Evolutionary conservation across 2,113 vertebrate species (phyloP), one percentile per base, ranked within the genome.

Genomic region (Pheucticus melanocephalus): DNA sequence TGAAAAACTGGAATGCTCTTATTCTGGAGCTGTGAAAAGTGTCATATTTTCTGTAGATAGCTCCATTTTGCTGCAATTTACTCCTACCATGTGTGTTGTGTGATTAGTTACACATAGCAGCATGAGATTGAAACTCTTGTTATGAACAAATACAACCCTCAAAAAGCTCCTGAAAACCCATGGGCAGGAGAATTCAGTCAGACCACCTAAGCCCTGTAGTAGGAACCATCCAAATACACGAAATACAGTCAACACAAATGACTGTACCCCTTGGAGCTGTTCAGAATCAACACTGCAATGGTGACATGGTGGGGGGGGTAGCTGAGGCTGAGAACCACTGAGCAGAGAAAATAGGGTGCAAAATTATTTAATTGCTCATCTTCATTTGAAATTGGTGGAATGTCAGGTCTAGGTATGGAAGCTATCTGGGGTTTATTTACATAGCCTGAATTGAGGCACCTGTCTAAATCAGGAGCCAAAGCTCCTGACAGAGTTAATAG

Each of bases 381-480:
- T 30, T 90, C 70, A 24, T 86, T 57, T 89, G 72, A 77, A 86
- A 73, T 64, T 78, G 56, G 25, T 95, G 82, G n/a, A 48, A 28
- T 78, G 72, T 56, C 82, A 88, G 28, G 18, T 78, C 64, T 71
- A 35, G 39, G 33, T 35, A 6, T 60, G 65, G 72, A 75, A 93
- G 51, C 20, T 71, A 11, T 64, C 60, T 7, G 33, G 40, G 16
- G 25, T 86, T 95, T 92, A 88, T 96, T 94, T 95, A 75, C 71
- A 45, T 22, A 72, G 70, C 24, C 25, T 0, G 0, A 12, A 86
- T 88, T 70, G 76, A 88, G 51, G 66, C 88, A 90, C 76, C 42
- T 90, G 68, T 93, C 90, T 83, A 86, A 94, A 88, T 88, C 40
- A 72, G 84, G 25, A 97, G 79, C 48, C 54, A 73, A 77, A 66